Evolutionary conservation across 2,113 vertebrate species (phyloP), one percentile per base, ranked within the genome.

Genomic region (Mionectes macconnelli): DNA sequence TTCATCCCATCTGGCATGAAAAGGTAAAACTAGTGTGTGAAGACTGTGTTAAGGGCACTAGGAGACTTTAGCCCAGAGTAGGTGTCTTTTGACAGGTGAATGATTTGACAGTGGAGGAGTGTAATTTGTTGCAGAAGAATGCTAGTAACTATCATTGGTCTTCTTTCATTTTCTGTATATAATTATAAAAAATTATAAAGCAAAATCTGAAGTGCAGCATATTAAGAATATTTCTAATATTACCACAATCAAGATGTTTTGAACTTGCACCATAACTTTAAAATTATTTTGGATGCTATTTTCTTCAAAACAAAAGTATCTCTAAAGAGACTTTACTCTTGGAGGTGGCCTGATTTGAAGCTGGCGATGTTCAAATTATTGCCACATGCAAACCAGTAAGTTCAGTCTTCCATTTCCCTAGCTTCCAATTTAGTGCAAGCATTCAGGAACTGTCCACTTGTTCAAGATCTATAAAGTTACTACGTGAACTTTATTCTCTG

Each of bases 401-500:
- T 69, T 94, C 60, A 88, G 57, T 87, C 52, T 91, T 73, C 49
- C 39, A 35, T 86, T 87, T 84, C 49, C 66, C 20, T 63, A 70
- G 67, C 40, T 89, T 89, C 68, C 82, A 92, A 70, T 78, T 85
- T 80, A 94, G 74, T 76, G 62, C 77, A 92, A 77, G 45, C 72
- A 57, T 89, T 84, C 31, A 89, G 72, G 45, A 94, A 30, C 81
- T 83, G 73, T 57, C 62, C 75, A 92, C 60, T 79, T 90, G 59
- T 94, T 94, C 70, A 72, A 74, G 62, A 93, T 69, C 87, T 94
- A 76, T 87, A 55, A 94, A 84, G 93, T 97, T 96, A 95, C 85
- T 96, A 96, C 94, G 40, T 96, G 83, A 89, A 96, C 86, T 91
- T 95, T 97, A 74, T 93, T 97, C 95, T 83, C 95, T 96, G 33